Conservation (phyloP, 2,888 invertebrate genomes). For the Caenorhabditis wallacei region DNA sequence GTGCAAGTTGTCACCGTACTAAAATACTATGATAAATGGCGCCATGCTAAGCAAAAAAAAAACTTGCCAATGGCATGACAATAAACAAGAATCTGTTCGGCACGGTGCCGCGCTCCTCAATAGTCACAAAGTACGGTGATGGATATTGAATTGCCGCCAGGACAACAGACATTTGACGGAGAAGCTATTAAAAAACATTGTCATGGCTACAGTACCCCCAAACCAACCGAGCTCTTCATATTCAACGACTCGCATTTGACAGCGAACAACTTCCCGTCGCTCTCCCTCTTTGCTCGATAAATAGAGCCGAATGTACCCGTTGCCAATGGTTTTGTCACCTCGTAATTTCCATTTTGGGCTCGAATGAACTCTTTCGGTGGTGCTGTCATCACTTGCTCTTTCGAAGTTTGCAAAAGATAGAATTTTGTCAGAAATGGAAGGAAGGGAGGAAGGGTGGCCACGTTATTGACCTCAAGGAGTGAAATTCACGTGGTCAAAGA, state of each 20-base stretch:
- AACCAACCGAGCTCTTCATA: conserved; percentile 62
- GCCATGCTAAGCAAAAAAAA: not conserved
- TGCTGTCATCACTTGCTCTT: conserved; percentile 14
- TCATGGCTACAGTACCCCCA: not conserved
- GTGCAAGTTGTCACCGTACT: conserved; percentile 60
- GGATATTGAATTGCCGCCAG: conserved; percentile 55
- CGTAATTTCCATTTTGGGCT: conserved; percentile 63
- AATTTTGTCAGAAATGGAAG: not conserved
- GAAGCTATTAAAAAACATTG: conserved; percentile 34
- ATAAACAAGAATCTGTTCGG: conserved; percentile 59
- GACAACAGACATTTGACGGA: conserved; percentile 64
- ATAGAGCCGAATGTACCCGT: conserved; percentile 66
- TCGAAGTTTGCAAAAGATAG: conserved; percentile 3
- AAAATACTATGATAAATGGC: not conserved
- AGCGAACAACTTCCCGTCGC: conserved; percentile 61
- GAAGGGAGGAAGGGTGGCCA: not conserved
- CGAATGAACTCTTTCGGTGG: conserved; percentile 58
- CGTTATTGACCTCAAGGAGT: not conserved
- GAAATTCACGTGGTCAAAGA: not conserved
- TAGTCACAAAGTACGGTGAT: conserved; percentile 49
- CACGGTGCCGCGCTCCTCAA: conserved; percentile 63
- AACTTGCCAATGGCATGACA: conserved; percentile 57
- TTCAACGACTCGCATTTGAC: conserved; percentile 64
- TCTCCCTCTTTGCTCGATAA: conserved; percentile 57
- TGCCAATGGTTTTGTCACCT: conserved; percentile 61